A percentile compares a stretch with the other conserved stretches of the same genome.
These are phyloP conservation scores for Mystacornis crossleyi DNA, from an alignment of 2,113 vertebrate species.

Conservation along the genomic window DNA sequence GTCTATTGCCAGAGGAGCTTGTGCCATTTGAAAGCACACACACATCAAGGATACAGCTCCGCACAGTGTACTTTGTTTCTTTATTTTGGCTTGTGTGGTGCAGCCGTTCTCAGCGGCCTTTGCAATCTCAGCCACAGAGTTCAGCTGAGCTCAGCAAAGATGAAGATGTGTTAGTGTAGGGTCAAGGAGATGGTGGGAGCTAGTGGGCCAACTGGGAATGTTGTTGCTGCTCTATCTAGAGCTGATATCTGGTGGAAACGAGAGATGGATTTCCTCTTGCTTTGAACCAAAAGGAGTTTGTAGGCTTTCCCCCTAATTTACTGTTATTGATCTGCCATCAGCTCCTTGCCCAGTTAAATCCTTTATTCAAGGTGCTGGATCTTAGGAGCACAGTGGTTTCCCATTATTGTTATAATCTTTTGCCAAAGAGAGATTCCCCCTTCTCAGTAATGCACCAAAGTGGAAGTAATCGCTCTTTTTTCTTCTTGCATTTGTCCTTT, in stretches of 20 bases:
- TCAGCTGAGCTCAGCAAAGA: constrained; percentile 23
- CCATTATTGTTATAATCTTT: constrained; percentile 64
- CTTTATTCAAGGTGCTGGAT: constrained; percentile 52
- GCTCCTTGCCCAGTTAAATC: constrained; percentile 35
- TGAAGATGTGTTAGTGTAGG: neutral
- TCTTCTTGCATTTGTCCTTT: constrained; percentile 73
- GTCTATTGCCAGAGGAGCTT: neutral
- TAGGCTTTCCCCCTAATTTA: constrained; percentile 43
- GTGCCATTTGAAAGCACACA: neutral
- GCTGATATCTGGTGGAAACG: neutral
- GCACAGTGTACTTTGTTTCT: neutral
- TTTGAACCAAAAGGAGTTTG: neutral
- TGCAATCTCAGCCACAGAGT: neutral
- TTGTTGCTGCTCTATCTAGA: neutral
- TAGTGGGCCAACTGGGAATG: neutral
- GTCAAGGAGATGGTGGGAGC: neutral
- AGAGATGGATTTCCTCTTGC: constrained; percentile 10
- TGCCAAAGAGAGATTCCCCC: constrained; percentile 48
- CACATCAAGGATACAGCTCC: neutral
- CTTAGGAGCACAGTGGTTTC: constrained; percentile 35
- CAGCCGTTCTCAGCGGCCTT: neutral
- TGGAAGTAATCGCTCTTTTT: constrained; percentile 75
- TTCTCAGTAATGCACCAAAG: constrained; percentile 65
- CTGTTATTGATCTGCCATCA: constrained; percentile 49
- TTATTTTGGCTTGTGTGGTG: constrained; percentile 16